Conservation (phyloP, 2,888 invertebrate genomes). For the Melanargia galathea region DNA sequence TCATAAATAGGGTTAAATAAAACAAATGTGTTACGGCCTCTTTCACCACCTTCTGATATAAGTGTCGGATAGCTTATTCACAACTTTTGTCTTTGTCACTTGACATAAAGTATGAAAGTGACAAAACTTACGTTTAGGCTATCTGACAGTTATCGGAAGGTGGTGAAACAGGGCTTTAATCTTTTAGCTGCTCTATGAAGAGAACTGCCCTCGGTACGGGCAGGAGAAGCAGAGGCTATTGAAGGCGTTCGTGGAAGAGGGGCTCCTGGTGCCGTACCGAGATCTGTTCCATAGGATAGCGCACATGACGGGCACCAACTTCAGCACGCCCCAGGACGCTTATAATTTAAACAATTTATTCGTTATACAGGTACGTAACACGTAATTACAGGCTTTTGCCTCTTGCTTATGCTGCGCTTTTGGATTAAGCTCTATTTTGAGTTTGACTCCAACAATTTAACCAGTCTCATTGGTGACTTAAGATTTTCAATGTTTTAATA, state of each 20-base stretch:
- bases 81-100: too few relatives aligned
- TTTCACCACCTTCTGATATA: too few relatives aligned
- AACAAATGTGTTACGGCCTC: too few relatives aligned
- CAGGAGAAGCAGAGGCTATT: conserved; percentile 73
- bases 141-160: too few relatives aligned
- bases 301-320: conserved; percentile 74
- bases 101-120: too few relatives aligned
- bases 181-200: conserved; percentile 70
- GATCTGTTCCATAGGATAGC: conserved; percentile 74
- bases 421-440: not conserved
- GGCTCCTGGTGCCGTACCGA: conserved; percentile 65
- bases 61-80: too few relatives aligned
- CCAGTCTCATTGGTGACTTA: too few relatives aligned
- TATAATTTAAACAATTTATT: conserved; percentile 74
- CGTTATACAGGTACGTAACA: conserved; percentile 68
- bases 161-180: too few relatives aligned
- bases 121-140: too few relatives aligned
- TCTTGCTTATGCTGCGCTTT: not conserved
- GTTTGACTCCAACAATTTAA: too few relatives aligned
- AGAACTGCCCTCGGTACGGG: conserved; percentile 72
- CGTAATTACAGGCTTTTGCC: not conserved
- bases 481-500: too few relatives aligned
- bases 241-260: conserved; percentile 68
- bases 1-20: too few relatives aligned
- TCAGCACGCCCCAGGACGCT: conserved; percentile 75